Percentiles rank a stretch among this genome's conserved stretches.
Conservation (phyloP, 2,888 invertebrate species). For the Eilema depressum region DNA sequence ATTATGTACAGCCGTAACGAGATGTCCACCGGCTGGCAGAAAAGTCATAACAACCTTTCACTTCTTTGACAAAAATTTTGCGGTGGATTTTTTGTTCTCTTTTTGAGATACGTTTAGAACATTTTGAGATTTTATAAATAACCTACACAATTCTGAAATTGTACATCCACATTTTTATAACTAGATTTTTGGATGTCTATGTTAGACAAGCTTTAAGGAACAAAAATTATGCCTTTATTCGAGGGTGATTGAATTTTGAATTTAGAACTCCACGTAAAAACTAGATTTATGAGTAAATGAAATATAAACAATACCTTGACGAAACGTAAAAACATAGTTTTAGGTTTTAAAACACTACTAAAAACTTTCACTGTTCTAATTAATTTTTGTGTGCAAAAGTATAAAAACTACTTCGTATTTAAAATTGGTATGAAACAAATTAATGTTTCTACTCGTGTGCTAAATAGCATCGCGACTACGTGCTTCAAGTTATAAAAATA, state of each 20-base stretch:
- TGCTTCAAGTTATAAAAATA: constrained; percentile 1
- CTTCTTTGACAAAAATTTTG: constrained; percentile 19
- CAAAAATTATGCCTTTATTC: too few relatives aligned
- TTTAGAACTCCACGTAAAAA: too few relatives aligned
- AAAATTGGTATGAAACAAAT: neutral
- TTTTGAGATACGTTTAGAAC: neutral
- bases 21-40: constrained; percentile 35
- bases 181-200: too few relatives aligned
- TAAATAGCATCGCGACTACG: neutral
- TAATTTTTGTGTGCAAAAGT: neutral
- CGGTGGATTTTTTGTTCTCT: neutral
- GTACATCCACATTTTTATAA: too few relatives aligned
- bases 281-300: too few relatives aligned
- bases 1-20: constrained; percentile 42
- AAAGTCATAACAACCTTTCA: constrained; percentile 37
- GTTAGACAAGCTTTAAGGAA: too few relatives aligned
- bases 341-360: neutral
- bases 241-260: too few relatives aligned
- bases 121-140: too few relatives aligned
- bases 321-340: neutral
- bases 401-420: neutral
- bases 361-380: neutral
- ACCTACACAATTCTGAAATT: too few relatives aligned
- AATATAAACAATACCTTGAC: too few relatives aligned
- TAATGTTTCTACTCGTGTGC: neutral